Evolutionary conservation across 2,113 vertebrate species (phyloP), one percentile per base, ranked within the genome.

Genomic region (Himantopus leucocephalus): DNA sequence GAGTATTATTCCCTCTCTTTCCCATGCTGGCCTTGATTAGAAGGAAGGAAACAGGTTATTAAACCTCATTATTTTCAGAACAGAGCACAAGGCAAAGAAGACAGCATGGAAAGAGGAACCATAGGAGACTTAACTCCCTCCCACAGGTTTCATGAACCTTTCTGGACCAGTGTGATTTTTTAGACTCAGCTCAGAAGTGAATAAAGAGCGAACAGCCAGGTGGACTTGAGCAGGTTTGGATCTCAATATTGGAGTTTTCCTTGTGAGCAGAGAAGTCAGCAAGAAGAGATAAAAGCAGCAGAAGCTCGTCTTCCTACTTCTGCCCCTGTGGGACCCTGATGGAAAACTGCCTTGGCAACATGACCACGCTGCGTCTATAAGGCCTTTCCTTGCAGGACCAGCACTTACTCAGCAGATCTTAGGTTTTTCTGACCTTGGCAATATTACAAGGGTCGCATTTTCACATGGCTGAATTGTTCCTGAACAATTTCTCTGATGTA

Each of bases 381-480:
- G 41, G 59, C 23, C 94, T 78, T 67, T 72, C 35, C 53, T 63
- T 73, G 55, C 63, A 76, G 79, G 70, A 53, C 35, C 41, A 86
- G 84, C 50, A 74, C 60, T 78, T 85, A 81, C 53, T 94, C 82
- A 88, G 76, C 0, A 1, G 13, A 67, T 82, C 85, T 96, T 37
- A 39, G 32, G 22, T 55, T 56, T 67, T 76, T 93, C 90, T 89
- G 90, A 97, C 90, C 81, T 84, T 96, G 95, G 56, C 77, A 92
- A 19, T 52, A 78, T 41, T 70, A 87, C 74, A 83, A 55, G 79
- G 71, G 85, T 85, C 5, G 0, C 7, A 45, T 90, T 93, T 91
- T 82, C 91, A 94, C 62, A 59, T 20, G 90, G 76, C 37, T 96
- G 78, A 94, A 63, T 53, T 89, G 73, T 53, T 96, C 43, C 66